phyloP scores from a whole-genome alignment of 2,888 invertebrate genomes.

The Pterostichus madidus region DNA sequence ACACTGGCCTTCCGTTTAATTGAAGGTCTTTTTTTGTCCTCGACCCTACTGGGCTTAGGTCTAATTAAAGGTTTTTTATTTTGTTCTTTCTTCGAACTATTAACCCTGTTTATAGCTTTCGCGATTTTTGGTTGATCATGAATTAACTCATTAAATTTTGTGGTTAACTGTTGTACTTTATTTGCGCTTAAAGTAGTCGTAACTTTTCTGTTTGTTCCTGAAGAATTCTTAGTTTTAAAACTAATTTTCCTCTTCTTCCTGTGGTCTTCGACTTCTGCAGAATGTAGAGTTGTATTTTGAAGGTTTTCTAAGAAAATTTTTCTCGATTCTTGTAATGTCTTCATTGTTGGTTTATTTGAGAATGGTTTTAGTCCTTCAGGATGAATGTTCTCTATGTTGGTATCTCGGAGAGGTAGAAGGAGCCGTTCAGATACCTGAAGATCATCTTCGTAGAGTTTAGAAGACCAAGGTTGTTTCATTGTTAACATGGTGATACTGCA shows the following conservation, averaged over 20 bases:
- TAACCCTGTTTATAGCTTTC: slow-evolving; percentile 74
- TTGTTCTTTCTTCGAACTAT: neutral
- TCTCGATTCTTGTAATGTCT: neutral
- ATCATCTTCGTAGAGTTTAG: neutral
- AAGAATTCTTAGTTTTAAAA: slow-evolving; percentile 80
- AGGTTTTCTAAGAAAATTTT: slow-evolving; percentile 5
- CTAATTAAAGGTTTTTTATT: slow-evolving; percentile 31
- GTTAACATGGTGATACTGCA: neutral
- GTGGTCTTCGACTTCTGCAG: slow-evolving; percentile 70
- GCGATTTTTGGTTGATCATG: slow-evolving; percentile 80
- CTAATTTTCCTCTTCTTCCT: slow-evolving; percentile 80
- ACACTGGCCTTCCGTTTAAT: slow-evolving; percentile 78
- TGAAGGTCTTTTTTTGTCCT: slow-evolving; percentile 71
- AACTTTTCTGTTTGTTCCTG: slow-evolving; percentile 73
- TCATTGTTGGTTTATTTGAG: slow-evolving; percentile 2
- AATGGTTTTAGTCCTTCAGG: neutral
- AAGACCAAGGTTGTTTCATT: neutral
- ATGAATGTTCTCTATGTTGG: neutral
- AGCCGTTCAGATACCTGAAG: neutral
- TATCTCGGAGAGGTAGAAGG: neutral
- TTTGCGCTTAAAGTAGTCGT: slow-evolving; percentile 79
- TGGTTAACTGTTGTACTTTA: slow-evolving; percentile 84
- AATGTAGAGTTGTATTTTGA: neutral
- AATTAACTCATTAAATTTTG: slow-evolving; percentile 85
- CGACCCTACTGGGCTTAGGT: slow-evolving; percentile 51